Percentiles rank a stretch among this genome's conserved stretches.
Conservation (phyloP, 2,113 vertebrate genomes). For the Cyprinodon tularosa region DNA sequence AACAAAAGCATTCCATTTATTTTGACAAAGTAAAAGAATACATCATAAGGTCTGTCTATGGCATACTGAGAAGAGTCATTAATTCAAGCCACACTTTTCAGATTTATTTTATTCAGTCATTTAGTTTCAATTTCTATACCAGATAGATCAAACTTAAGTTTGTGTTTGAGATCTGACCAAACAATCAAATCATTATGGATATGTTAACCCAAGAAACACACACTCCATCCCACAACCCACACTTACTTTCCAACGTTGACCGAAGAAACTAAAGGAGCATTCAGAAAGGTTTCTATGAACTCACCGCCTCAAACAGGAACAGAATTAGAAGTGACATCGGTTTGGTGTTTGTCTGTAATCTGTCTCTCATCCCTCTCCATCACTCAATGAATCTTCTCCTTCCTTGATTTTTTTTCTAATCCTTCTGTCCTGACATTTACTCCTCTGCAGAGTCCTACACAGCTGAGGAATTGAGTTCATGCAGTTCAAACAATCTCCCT, state of each 20-base stretch:
- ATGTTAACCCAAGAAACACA: too few species aligned
- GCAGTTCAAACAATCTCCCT: constrained; percentile 67
- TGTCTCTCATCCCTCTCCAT: constrained; percentile 52
- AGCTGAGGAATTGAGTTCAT: constrained; percentile 66
- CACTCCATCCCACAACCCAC: too few species aligned
- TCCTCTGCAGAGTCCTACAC: constrained; percentile 61
- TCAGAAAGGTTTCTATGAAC: not conserved
- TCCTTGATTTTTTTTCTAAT: constrained; percentile 57
- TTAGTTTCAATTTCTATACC: too few species aligned
- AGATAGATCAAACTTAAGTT: not conserved
- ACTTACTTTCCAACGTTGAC: not conserved
- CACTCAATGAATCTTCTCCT: constrained; percentile 54
- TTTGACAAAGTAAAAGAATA: too few species aligned
- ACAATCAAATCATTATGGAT: not conserved
- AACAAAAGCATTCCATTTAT: too few species aligned
- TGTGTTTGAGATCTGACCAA: not conserved
- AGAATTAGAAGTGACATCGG: constrained; percentile 22
- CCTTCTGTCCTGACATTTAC: constrained; percentile 66
- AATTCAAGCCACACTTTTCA: not conserved
- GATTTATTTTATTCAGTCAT: not conserved
- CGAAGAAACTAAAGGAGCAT: constrained; percentile 11
- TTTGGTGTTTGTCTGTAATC: constrained; percentile 30
- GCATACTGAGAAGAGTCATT: too few species aligned
- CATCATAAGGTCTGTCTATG: too few species aligned
- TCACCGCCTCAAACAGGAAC: not conserved